These are phyloP conservation scores for Microcebus ravelobensis DNA, from an alignment of 2,113 vertebrate genomes.

Conservation along the genomic window DNA sequence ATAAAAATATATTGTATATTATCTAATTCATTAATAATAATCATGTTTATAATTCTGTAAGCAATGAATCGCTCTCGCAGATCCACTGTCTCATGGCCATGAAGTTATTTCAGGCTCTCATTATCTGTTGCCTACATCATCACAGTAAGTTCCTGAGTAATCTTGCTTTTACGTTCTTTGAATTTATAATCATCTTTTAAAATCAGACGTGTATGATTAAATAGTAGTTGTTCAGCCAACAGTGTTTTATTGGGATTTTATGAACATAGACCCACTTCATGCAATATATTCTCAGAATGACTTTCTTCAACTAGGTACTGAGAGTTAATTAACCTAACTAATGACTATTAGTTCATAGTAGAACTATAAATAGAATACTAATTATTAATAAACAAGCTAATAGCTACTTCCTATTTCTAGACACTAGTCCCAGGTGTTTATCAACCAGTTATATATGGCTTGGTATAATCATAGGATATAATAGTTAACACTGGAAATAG, in stretches of 20 bases:
- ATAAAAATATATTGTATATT: background rate
- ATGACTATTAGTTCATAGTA: background rate
- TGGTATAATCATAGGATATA: background rate
- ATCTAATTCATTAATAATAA: background rate
- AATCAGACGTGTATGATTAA: background rate
- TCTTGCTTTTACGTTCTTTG: background rate
- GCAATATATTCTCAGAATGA: background rate
- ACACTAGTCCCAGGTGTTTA: background rate
- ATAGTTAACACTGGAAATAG: background rate
- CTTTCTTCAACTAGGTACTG: background rate
- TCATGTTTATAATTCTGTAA: background rate
- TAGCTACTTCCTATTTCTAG: background rate
- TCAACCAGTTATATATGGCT: background rate
- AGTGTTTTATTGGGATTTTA: background rate
- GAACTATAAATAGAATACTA: background rate
- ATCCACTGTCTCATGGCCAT: background rate
- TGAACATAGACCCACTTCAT: background rate
- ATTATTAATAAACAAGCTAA: background rate
- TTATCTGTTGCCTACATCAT: background rate
- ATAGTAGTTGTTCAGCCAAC: background rate
- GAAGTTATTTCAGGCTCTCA: background rate
- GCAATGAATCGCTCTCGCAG: background rate
- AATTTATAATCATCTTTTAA: background rate
- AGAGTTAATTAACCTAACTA: conserved; percentile 23
- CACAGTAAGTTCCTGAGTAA: background rate